Evolutionary conservation across 2,888 invertebrate genomes (phyloP), one percentile per base, ranked within the genome.

Genomic region (Malacosoma neustria): DNA sequence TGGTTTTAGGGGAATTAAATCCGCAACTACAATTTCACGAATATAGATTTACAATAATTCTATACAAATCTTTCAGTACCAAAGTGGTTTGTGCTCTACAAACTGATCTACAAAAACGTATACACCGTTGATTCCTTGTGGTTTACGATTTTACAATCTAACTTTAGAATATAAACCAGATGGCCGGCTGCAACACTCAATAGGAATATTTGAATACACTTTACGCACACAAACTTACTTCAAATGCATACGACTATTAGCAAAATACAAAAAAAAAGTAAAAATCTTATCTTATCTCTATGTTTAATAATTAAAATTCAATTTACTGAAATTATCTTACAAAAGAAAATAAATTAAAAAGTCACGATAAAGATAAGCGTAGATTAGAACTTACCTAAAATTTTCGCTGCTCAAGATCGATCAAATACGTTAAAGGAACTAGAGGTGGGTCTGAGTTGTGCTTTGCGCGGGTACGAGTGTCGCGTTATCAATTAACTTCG

Each of bases 101-200:
- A 57, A 65, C 54, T 42, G 57, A 47, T 64, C 68, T 61, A 62
- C 66, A 65, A 72, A 74, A 72, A 73, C 61, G 61, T 64, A 68
- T 49, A 46, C 58, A 57, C 58, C 61, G 70, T 70, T 72, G 73
- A 73, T 73, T 73, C 69, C 66, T 65, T 64, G 66, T 66, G 72
- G 77, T 85, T 82, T 79, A 84, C 81, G 79, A 80, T 81, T 80
- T 77, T 74, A 76, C 75, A 79, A 75, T 80, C 84, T 85, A 85
- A 85, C 77, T 84, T 82, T 85, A 85, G 84, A 81, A 80, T 79
- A 74, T 72, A 77, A 79, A 73, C 84, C 84, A 85, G 84, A 85
- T 85, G 84, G 82, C 85, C 71, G 63, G 71, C 74, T 68, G 52
- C 58, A 72, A 66, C 68, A 72, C 69, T 79, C 72, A 67, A 72